Evolutionary conservation across 2,888 invertebrate genomes (phyloP), one percentile per base, ranked within the genome.

Genomic region (Taphrorychus bicolor): DNA sequence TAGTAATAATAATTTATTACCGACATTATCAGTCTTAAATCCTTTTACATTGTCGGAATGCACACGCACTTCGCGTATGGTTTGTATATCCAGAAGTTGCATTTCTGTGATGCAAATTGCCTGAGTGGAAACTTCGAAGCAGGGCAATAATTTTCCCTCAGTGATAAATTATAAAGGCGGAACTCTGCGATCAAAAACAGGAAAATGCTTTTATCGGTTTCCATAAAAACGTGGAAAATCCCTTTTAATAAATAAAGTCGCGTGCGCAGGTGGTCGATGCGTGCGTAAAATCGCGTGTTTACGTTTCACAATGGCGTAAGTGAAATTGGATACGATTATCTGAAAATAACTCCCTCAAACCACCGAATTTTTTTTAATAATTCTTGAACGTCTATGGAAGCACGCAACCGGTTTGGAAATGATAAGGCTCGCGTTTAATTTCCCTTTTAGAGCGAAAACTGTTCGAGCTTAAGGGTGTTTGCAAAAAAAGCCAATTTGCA

Each of bases 261-360:
- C 64, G 64, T 64, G 64, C 58, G 59, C 49, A 48, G 59, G 48
- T 59, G 59, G 42, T 1, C 49, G 16, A n/a, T 52, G 60, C 60
- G 60, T 60, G 60, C 60, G 40, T 17, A 51, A 40, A 32, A 60
- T 60, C 60, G 60, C 60, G 60, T 60, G 60, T 18, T 18, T 22
- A 53, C 17, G 11, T 45, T 49, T 54, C 48, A 65, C 59, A 66
- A 49, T 59, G 21, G 22, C 40, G 53, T 59, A 19, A 54, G 42
- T 59, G 59, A 59, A 66, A 66, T 71, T 61, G 68, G 63, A 58
- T 52, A 56, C 57, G 59, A 59, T 68, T 68, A 59, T 53, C 32
- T 53, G 32, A 66, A n/a, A 66, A 66, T 66, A 59, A 56, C 59
- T 59, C 21, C 49, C 49, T 17, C 22, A 53, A 59, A 65, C 58